These are phyloP conservation scores for Aphelenchoides fujianensis DNA, from an alignment of 1,140 invertebrate genomes.

Conservation along the genomic window DNA sequence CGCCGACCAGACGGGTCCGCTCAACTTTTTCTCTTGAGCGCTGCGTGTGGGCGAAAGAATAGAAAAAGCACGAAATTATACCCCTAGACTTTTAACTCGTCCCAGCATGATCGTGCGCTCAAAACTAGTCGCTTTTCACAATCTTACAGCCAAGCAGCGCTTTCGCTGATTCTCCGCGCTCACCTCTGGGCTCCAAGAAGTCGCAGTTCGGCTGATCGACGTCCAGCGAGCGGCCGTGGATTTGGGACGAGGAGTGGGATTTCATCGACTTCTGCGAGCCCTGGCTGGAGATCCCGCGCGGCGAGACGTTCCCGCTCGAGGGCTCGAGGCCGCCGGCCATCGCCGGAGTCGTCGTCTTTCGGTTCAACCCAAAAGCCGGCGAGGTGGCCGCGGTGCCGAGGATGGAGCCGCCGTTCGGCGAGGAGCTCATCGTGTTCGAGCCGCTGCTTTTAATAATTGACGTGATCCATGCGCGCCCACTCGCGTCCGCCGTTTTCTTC, in stretches of 20 bases:
- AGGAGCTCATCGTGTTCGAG: slow-evolving; percentile 22
- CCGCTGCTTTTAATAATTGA: slow-evolving; percentile 68
- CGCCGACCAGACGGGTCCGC: too few relatives aligned
- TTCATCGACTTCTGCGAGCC: slow-evolving; percentile 24
- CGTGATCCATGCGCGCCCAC: slow-evolving; percentile 82
- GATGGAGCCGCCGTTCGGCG: slow-evolving; percentile 19
- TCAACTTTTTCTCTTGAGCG: too few relatives aligned
- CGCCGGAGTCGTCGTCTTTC: slow-evolving; percentile 18
- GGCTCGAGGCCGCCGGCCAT: neutral
- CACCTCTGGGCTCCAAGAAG: slow-evolving; percentile 29
- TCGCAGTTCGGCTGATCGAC: slow-evolving; percentile 35
- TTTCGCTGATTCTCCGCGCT: too few relatives aligned
- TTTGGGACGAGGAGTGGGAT: slow-evolving; percentile 53
- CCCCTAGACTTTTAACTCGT: too few relatives aligned
- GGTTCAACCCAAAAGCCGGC: slow-evolving; percentile 11
- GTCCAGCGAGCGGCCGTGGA: slow-evolving; percentile 57
- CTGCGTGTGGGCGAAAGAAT: too few relatives aligned
- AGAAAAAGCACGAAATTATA: too few relatives aligned
- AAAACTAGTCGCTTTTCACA: too few relatives aligned
- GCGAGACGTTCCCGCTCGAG: neutral
- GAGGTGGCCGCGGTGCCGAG: neutral
- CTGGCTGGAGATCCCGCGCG: slow-evolving; percentile 16
- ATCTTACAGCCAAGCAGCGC: too few relatives aligned
- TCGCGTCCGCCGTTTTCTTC: slow-evolving; percentile 83
- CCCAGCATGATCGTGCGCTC: too few relatives aligned